These are phyloP conservation scores for Sanderia malayensis DNA, from an alignment of 30 jellyfish, hydroid and myxozoan genomes.

Conservation along the genomic window DNA sequence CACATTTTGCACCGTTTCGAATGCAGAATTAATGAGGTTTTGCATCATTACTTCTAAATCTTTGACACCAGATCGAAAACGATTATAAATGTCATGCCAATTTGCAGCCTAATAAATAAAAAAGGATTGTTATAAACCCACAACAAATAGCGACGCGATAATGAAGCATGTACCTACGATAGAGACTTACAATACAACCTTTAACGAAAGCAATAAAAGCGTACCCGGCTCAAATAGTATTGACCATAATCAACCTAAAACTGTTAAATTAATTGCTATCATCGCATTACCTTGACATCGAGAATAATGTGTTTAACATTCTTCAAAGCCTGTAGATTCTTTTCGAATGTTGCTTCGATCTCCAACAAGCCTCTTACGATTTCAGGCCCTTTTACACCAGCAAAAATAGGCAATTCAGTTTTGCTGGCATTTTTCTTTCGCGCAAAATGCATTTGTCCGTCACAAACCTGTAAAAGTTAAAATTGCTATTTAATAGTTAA, in stretches of 20 bases:
- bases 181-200: too few relatives aligned
- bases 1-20: conserved; percentile 90
- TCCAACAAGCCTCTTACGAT: conserved; percentile 84
- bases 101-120: conserved; percentile 73
- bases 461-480: conserved; percentile 71
- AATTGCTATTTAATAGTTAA: too few relatives aligned
- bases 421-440: conserved; percentile 59
- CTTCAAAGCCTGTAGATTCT: conserved; percentile 70
- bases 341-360: conserved; percentile 89
- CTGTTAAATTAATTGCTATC: too few relatives aligned
- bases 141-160: not conserved
- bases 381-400: conserved; percentile 98
- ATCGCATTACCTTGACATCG: conserved; percentile 94
- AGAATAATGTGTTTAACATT: conserved; percentile 84
- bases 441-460: conserved; percentile 92
- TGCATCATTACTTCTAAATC: conserved; percentile 97
- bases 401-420: conserved; percentile 68
- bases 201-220: too few relatives aligned
- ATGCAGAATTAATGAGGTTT: conserved; percentile 81
- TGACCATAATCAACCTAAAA: too few relatives aligned
- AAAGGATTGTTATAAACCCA: not conserved
- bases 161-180: too few relatives aligned
- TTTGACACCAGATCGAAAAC: conserved; percentile 87
- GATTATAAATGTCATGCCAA: conserved; percentile 97
- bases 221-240: too few relatives aligned